phyloP scores from a whole-genome alignment of 2,113 vertebrate genomes.

The Vireo altiloquus region DNA sequence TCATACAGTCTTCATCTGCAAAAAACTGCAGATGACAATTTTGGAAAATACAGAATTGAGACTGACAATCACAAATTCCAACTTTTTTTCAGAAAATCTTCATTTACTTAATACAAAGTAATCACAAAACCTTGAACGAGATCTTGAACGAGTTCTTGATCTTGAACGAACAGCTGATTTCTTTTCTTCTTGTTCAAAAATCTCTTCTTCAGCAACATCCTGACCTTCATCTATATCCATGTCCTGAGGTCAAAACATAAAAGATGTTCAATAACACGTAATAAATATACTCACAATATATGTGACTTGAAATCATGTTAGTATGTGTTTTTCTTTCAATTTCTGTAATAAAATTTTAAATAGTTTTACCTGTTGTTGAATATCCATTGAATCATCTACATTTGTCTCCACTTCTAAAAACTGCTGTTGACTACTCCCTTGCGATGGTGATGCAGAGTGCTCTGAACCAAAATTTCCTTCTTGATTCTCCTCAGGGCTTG shows the following conservation, averaged over 20 bases:
- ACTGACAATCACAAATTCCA: not conserved
- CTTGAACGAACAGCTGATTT: conserved; percentile 82
- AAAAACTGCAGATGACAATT: not conserved
- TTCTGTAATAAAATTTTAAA: not conserved
- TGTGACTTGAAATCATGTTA: not conserved
- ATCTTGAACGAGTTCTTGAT: conserved; percentile 91
- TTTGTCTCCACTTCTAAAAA: conserved; percentile 86
- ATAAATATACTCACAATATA: not conserved
- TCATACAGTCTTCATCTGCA: not conserved
- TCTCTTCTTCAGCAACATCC: conserved; percentile 88
- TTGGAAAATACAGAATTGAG: not conserved
- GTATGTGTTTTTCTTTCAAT: not conserved
- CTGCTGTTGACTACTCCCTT: conserved; percentile 87
- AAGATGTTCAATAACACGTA: not conserved
- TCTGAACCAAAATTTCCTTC: conserved; percentile 91
- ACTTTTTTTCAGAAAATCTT: not conserved
- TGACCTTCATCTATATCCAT: conserved; percentile 97
- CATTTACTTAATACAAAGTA: not conserved
- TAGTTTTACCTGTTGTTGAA: conserved; percentile 90
- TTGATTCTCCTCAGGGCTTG: conserved; percentile 82
- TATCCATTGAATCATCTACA: conserved; percentile 92
- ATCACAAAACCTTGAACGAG: conserved; percentile 87
- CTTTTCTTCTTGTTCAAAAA: conserved; percentile 91
- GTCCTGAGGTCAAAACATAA: conserved; percentile 69
- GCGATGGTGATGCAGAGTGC: conserved; percentile 81